A percentile compares a stretch with the other conserved stretches of the same genome.
phyloP scores from a whole-genome alignment of 1,140 invertebrate species.

The Piezodorus guildinii region DNA sequence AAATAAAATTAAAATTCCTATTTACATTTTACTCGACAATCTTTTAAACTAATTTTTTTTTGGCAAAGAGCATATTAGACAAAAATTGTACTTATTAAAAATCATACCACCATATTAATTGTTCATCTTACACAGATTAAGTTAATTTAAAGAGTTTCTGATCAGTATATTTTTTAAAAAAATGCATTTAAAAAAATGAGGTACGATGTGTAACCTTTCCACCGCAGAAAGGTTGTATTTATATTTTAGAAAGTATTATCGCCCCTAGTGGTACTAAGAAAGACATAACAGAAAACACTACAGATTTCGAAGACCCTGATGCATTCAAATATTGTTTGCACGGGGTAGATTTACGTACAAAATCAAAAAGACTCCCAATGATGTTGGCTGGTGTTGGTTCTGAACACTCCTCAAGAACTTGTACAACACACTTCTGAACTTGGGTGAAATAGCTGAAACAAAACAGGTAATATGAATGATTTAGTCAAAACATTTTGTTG shows the following conservation, averaged over 20 bases:
- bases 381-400: conserved; percentile 68
- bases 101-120: too few relatives aligned
- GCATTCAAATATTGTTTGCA: conserved; percentile 35
- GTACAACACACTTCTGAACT: conserved; percentile 50
- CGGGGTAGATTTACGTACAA: conserved; percentile 53
- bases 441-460: conserved; percentile 44
- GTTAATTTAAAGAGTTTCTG: too few relatives aligned
- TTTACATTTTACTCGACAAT: too few relatives aligned
- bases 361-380: conserved; percentile 61
- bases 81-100: too few relatives aligned
- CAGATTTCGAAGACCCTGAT: not conserved
- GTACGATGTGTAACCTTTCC: too few relatives aligned
- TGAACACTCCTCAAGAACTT: conserved; percentile 49
- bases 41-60: too few relatives aligned
- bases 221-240: not conserved
- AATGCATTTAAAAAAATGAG: too few relatives aligned
- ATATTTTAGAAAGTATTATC: not conserved
- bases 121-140: too few relatives aligned
- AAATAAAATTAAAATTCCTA: too few relatives aligned
- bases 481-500: too few relatives aligned
- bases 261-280: not conserved
- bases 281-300: conserved; percentile 1
- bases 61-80: too few relatives aligned
- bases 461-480: conserved; percentile 26
- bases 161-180: too few relatives aligned